Base-by-base conservation (phyloP, 2,797 vertebrate genomes). In the Anas capensis region DNA sequence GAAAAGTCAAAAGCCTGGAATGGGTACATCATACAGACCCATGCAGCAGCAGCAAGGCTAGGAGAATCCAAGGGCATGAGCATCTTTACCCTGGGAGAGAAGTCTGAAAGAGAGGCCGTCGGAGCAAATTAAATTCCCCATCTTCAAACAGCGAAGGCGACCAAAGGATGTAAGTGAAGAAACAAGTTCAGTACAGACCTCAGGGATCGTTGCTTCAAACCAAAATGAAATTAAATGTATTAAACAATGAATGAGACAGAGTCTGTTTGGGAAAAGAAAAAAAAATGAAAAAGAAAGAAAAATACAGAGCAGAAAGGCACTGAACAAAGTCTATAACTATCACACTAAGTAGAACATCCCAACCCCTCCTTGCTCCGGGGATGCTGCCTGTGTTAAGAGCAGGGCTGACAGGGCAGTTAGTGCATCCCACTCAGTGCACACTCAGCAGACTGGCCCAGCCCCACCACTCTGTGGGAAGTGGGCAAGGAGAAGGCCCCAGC, bases 11-110 rank as follows among this genome's bases (percentile, higher is more conserved):
- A 95, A 96, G 91, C 31, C 81, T 19, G 27, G 79, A 95, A 51
- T 14, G 36, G 81, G 79, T 40, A 72, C 33, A 73, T 85, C 60
- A 61, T 73, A 71, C 53, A 90, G 78, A 79, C 3, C 56, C 40
- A 44, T 78, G 36, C 86, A 79, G 14, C 76, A 76, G 51, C 61
- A 88, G 29, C 64, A 58, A 44, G 42, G 81, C 86, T 29, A 90
- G 93, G 88, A 93, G 95, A 96, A 80, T 89, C 90, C 96, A 95
- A 97, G 96, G 96, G 72, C 80, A 46, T 9, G 36, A 76, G 49
- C 29, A 14, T 27, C 70, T 82, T 84, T 92, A 51, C 81, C 40
- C 77, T 56, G 88, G 78, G 93, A 92, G 66, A 83, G 84, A 69
- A 82, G 29, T 78, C 88, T 86, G 90, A 97, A 90, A 40, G 44